Percentiles rank a stretch among this genome's conserved stretches.
phyloP scores from a whole-genome alignment of 2,113 vertebrate species.

The Hypocryptadius cinnamomeus region DNA sequence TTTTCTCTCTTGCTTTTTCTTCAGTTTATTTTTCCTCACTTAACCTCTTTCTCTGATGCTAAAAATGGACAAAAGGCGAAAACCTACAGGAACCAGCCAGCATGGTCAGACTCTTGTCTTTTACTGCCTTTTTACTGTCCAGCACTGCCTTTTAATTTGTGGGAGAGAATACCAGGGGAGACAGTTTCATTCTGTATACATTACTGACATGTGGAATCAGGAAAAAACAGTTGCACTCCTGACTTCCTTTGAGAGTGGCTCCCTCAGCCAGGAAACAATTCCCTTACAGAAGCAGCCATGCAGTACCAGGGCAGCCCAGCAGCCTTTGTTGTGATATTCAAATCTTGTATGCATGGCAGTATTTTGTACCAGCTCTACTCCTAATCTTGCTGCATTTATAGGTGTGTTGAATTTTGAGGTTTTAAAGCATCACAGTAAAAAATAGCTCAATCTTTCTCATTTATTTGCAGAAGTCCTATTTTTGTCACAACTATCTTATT shows the following conservation, averaged over 20 bases:
- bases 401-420: background rate
- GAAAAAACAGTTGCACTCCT: background rate
- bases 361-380: background rate
- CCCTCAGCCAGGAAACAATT: background rate
- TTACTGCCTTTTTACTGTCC: background rate
- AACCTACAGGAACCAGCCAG: background rate
- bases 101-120: background rate
- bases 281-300: background rate
- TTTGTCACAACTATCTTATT: background rate
- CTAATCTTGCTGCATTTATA: background rate
- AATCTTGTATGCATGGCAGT: background rate
- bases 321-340: background rate
- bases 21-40: background rate
- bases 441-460: background rate
- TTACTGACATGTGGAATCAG: background rate
- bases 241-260: background rate
- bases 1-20: background rate
- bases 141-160: conserved; percentile 18
- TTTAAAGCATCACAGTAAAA: background rate
- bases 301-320: background rate
- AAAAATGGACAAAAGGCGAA: background rate
- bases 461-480: background rate
- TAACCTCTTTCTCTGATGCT: background rate
- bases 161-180: background rate
- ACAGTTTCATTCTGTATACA: background rate